Percentiles rank a stretch among this genome's conserved stretches.
Evolutionary conservation across 2,797 vertebrate species (phyloP).

Genomic region (Xiphorhynchus erythropygius): DNA sequence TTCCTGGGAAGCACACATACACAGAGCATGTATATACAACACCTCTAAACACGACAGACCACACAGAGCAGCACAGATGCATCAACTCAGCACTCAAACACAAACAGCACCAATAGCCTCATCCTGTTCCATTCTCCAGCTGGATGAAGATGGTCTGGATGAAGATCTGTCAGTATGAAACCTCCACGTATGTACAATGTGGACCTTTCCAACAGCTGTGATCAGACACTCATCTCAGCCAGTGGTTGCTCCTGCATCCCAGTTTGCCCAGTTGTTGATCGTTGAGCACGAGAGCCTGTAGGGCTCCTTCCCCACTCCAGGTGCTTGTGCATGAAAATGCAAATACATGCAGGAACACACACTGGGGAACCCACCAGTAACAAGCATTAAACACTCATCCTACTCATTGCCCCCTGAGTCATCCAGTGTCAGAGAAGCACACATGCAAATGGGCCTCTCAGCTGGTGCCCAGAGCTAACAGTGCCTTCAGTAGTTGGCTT

Average conservation of each 20-base stretch:
- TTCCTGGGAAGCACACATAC: not conserved
- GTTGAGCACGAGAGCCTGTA: fast-evolving
- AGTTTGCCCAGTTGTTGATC: not conserved
- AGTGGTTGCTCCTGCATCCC: not conserved
- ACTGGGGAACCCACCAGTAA: not conserved
- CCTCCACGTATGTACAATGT: not conserved
- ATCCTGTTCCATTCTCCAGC: not conserved
- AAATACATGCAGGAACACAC: not conserved
- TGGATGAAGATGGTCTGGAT: no score
- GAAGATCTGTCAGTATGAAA: not conserved
- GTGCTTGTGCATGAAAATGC: not conserved
- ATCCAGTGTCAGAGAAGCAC: not conserved
- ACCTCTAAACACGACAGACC: not conserved
- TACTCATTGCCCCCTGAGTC: not conserved
- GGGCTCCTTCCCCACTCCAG: not conserved
- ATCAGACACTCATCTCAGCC: not conserved
- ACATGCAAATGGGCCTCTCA: not conserved
- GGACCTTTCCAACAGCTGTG: not conserved
- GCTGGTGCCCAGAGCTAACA: not conserved
- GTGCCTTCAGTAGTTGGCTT: not conserved
- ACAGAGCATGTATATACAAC: not conserved
- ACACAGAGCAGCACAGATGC: not conserved
- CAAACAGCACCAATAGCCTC: not conserved
- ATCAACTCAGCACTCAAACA: not conserved
- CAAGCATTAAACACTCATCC: not conserved